Evolutionary conservation across 2,113 vertebrate genomes (phyloP), one percentile per base, ranked within the genome.

Genomic region (Okapia johnstoni): DNA sequence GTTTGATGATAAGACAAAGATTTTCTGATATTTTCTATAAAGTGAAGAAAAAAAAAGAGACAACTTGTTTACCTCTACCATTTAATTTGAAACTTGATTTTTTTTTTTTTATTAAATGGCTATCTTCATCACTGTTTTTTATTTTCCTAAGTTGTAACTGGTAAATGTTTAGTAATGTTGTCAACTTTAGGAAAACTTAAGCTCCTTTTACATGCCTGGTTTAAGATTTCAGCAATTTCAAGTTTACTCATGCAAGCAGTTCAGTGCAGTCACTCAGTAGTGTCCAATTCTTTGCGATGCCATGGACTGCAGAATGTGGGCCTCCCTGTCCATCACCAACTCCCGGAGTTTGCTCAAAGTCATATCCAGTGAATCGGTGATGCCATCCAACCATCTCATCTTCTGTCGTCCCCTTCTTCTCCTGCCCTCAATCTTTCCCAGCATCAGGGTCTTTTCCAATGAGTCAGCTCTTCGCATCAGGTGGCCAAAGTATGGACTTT

Each of bases 211-310:
- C 8, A 63, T 33, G 16, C 36, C 40, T 73, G 21, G 5, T 48
- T 15, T 66, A 70, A 54, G 26, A 80, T 80, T 76, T 63, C 9
- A 79, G n/a, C 46, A 15, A n/a, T 55, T 94, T 55, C 52, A 66
- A 87, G 15, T 48, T 70, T 30, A 58, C 23, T 36, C 30, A 57
- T 6, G 5, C 25, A 28, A 11, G 36, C 19, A 70, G n/a, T 40
- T 55, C 19, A 23, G 66, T 23, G 36, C 66, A 23, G 66, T 70
- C n/a, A 40, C 19, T 70, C 5, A 40, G 66, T 40, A 2, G 0
- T 40, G 5, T 12, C 10, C 0, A 2, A 70, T n/a, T 70, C 5
- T 70, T 70, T 40, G 19, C 0, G 19, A 36, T 17, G 2, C 4
- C 63, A 70, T 23, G 66, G 21, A 40, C 66, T 70, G n/a, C 66